Conservation (phyloP, 1,140 invertebrate genomes). For the Micrasema minimum region DNA sequence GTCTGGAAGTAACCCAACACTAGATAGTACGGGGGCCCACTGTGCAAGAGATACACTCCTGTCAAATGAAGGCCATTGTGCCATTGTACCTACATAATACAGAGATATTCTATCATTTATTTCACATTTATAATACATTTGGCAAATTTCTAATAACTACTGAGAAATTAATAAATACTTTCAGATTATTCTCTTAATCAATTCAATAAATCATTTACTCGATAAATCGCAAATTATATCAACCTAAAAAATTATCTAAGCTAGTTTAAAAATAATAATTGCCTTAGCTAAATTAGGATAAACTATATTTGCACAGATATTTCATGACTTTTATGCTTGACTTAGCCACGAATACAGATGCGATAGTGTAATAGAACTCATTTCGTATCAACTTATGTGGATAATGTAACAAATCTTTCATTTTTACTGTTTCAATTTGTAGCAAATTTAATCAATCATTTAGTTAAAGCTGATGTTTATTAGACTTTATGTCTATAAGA, state of each 20-base stretch:
- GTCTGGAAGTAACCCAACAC: neutral
- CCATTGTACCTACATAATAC: constrained; percentile 46
- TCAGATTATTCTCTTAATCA: too few species aligned
- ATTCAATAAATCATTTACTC: too few species aligned
- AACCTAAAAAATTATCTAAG: constrained; percentile 15
- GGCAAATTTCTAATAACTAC: constrained; percentile 46
- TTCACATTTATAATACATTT: constrained; percentile 50
- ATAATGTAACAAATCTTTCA: too few species aligned
- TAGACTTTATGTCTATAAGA: too few species aligned
- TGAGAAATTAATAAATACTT: constrained; percentile 44
- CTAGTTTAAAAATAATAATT: constrained; percentile 23
- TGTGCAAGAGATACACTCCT: neutral
- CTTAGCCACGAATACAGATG: constrained; percentile 16
- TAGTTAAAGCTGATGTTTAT: too few species aligned
- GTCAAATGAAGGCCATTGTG: constrained; percentile 47
- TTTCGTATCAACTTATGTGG: too few species aligned
- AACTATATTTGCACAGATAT: constrained; percentile 35
- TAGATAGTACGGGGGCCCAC: neutral
- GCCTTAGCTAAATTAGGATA: constrained; percentile 30
- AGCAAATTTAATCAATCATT: too few species aligned
- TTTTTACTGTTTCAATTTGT: too few species aligned
- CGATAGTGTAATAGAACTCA: too few species aligned
- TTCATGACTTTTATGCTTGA: constrained; percentile 23
- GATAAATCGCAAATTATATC: too few species aligned
- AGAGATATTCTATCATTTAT: constrained; percentile 47